Evolutionary conservation across 1,140 invertebrate species (phyloP), one percentile per base, ranked within the genome.

Genomic region (Sitodiplosis mosellana): DNA sequence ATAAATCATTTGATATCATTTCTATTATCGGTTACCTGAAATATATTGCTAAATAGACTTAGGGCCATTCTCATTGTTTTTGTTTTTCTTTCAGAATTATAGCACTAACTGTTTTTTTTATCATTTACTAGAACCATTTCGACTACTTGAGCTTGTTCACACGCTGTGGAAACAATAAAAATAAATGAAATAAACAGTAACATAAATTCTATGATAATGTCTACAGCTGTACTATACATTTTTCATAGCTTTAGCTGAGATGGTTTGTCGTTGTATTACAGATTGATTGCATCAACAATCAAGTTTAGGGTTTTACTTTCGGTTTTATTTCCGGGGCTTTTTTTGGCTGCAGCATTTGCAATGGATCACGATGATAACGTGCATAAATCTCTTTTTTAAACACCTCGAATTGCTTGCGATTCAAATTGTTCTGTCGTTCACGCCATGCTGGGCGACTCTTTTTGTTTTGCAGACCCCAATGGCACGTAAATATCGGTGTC

Each of bases 401-500:
- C 1, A 74, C 74, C 46, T 88, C 80, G 57, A 90, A 87, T 50
- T 83, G 75, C 51, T 80, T 80, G 37, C 83, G 65, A 63, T 91
- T 90, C 49, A 76, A 70, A 50, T 77, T 83, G 64, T 89, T 89
- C 57, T 90, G 87, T 48, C 80, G 74, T 60, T 89, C 85, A 19
- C 87, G 68, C 86, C 86, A 90, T 0, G 78, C 71, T 0, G 86
- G 84, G 21, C 84, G 69, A 15, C 73, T 74, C 51, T 79, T 76
- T 50, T 82, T 76, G 10, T 76, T 74, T 59, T 87, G 87, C 11
- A 92, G 69, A 1, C 88, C 89, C 81, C 85, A 87, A 61, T 94
- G 90, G 5, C 85, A 80, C 0, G 88, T 84, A 62, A 93, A 95
- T 37, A 88, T 80, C 1, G 88, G 87, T 2, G 88, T 83, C 3